A percentile compares a stretch with the other conserved stretches of the same genome.
phyloP scores from a whole-genome alignment of 2,888 invertebrate species.

The Diarsia dahlii region DNA sequence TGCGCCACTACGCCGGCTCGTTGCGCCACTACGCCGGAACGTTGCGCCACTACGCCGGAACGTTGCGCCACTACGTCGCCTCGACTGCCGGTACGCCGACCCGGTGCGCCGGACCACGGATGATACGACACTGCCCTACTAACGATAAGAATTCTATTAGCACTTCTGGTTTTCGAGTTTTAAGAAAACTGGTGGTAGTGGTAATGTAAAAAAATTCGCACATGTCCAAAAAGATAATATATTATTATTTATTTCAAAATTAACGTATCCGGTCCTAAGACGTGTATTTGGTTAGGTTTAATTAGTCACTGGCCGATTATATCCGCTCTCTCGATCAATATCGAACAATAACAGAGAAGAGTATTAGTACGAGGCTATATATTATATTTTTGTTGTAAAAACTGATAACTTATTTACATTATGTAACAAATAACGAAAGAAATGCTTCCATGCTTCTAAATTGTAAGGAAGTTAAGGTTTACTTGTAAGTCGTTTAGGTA shows the following conservation, averaged over 20 bases:
- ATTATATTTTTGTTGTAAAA: constrained; percentile 59
- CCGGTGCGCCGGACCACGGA: constrained; percentile 21
- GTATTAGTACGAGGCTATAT: constrained; percentile 64
- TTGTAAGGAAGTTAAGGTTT: constrained; percentile 45
- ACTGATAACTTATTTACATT: constrained; percentile 49
- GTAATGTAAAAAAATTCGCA: constrained; percentile 51
- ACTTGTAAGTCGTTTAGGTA: constrained; percentile 44
- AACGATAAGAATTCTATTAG: constrained; percentile 65
- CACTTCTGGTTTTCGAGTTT: constrained; percentile 71
- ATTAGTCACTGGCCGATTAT: constrained; percentile 31
- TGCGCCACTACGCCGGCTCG: too few relatives aligned
- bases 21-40: neutral
- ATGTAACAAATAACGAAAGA: constrained; percentile 55
- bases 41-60: neutral
- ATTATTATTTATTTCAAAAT: constrained; percentile 52
- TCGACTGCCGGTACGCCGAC: neutral
- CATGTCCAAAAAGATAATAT: constrained; percentile 40
- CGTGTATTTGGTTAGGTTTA: constrained; percentile 46
- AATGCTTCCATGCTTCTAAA: constrained; percentile 61
- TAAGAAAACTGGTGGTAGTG: constrained; percentile 64
- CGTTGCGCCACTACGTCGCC: neutral
- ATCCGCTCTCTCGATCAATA: constrained; percentile 58
- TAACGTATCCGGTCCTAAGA: constrained; percentile 5
- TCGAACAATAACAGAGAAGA: constrained; percentile 53
- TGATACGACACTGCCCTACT: constrained; percentile 79